These are phyloP conservation scores for Riptortus pedestris DNA, from an alignment of 1,140 invertebrate genomes.

Conservation along the genomic window DNA sequence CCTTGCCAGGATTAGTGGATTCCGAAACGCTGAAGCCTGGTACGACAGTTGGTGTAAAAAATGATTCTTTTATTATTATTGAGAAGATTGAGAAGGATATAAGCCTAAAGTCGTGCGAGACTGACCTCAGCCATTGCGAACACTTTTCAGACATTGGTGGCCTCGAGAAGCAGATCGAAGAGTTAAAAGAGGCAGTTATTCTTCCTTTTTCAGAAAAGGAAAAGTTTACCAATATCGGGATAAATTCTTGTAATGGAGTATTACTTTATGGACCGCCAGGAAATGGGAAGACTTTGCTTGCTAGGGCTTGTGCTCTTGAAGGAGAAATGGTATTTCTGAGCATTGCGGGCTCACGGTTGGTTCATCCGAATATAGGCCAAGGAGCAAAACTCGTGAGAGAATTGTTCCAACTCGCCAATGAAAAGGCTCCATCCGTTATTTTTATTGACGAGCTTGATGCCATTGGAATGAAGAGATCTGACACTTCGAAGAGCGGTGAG, in stretches of 20 bases:
- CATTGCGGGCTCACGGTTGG: conserved; percentile 90
- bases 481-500: conserved; percentile 24
- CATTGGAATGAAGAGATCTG: conserved; percentile 29
- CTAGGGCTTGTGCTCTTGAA: conserved; percentile 94
- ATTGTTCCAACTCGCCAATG: conserved; percentile 28
- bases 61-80: conserved; percentile 94
- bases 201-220: conserved; percentile 99
- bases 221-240: conserved; percentile 92
- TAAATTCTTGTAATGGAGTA: conserved; percentile 91
- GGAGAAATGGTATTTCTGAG: conserved; percentile 95
- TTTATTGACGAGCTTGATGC: conserved; percentile 32
- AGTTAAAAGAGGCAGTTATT: conserved; percentile 92
- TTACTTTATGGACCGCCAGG: conserved; percentile 82
- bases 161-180: conserved; percentile 92
- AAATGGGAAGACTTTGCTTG: conserved; percentile 81
- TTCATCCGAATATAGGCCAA: conserved; percentile 98
- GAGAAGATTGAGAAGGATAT: conserved; percentile 98
- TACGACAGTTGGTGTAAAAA: conserved; percentile 95
- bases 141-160: conserved; percentile 99
- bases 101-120: conserved; percentile 98
- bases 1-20: conserved; percentile 95
- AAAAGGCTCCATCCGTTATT: conserved; percentile 28
- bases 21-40: conserved; percentile 94
- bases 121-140: conserved; percentile 95
- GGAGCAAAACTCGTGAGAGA: conserved; percentile 71